Conservation (phyloP, 2,797 vertebrate species). For the Leptatherina wallacei region DNA sequence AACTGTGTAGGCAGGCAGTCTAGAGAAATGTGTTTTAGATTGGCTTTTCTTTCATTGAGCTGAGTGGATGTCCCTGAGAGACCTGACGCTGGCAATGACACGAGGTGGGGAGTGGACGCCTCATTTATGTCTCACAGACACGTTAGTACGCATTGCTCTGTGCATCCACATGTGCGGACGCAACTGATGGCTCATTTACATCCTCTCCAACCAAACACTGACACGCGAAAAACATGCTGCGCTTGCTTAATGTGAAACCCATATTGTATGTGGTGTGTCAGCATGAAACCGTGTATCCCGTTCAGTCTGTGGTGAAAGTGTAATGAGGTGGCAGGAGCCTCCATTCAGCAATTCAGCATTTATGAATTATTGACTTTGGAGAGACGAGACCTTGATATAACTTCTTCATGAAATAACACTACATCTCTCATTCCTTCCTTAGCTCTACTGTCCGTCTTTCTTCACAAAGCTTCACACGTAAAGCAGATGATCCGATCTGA, state of each 20-base stretch:
- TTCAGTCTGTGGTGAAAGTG: conserved; percentile 73
- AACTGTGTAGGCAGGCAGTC: conserved; percentile 49
- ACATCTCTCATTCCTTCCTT: conserved; percentile 35
- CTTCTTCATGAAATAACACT: conserved; percentile 67
- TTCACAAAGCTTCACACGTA: conserved; percentile 51
- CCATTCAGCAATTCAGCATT: conserved; percentile 77
- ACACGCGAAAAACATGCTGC: conserved; percentile 40
- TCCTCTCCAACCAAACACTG: conserved; percentile 44
- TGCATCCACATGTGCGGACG: conserved; percentile 4
- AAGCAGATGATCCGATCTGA: conserved; percentile 44
- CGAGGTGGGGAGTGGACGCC: conserved; percentile 38
- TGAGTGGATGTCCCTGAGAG: conserved; percentile 67
- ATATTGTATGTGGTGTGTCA: conserved; percentile 64
- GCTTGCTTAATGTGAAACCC: conserved; percentile 60
- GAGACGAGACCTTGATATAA: conserved; percentile 80
- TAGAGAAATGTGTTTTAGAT: conserved; percentile 72
- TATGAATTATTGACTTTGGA: conserved; percentile 82
- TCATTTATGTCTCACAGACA: conserved; percentile 60
- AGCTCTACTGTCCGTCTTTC: conserved; percentile 24
- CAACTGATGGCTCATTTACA: conserved; percentile 68
- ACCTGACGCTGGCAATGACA: conserved; percentile 62
- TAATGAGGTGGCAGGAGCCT: conserved; percentile 78
- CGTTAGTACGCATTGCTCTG: conserved; percentile 30
- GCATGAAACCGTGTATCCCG: conserved; percentile 66
- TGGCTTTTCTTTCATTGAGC: conserved; percentile 65